Evolutionary conservation across 37 sponge, comb jelly and placozoan species (phyloP).

Genomic region (Aplysina aerophoba): DNA sequence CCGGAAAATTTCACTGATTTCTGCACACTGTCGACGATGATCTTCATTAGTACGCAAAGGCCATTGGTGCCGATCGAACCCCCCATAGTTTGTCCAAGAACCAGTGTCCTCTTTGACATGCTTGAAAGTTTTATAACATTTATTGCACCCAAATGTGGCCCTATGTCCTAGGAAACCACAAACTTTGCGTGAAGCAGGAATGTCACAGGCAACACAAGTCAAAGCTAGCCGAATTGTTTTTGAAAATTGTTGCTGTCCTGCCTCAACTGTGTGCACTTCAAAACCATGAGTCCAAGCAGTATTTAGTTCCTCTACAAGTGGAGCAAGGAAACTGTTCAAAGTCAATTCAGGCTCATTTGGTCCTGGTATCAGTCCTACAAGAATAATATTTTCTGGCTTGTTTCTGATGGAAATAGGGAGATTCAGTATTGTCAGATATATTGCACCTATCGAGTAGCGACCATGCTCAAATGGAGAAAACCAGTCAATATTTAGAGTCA

Average conservation of each 20-base stretch:
- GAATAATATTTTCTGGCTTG: constrained; percentile 46
- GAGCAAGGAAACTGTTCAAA: constrained; percentile 29
- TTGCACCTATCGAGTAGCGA: constrained; percentile 42
- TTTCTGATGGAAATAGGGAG: constrained; percentile 29
- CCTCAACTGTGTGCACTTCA: neutral
- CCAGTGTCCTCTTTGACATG: neutral
- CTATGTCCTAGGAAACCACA: constrained; percentile 53
- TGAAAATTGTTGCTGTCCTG: neutral
- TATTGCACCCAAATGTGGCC: constrained; percentile 45
- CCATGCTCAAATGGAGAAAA: constrained; percentile 44
- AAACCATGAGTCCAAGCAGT: constrained; percentile 26
- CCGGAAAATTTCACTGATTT: neutral
- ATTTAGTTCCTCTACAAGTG: constrained; percentile 33
- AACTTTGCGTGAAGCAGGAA: constrained; percentile 49
- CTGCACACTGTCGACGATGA: neutral
- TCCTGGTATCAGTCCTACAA: constrained; percentile 50
- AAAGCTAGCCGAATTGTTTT: neutral
- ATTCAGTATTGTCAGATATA: constrained; percentile 46
- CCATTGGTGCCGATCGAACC: constrained; percentile 47
- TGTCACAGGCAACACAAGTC: constrained; percentile 30
- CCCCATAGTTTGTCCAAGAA: constrained; percentile 45
- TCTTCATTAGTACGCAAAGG: neutral
- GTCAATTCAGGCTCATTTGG: constrained; percentile 38
- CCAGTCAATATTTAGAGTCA: constrained; percentile 65
- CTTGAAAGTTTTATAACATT: constrained; percentile 48